Conservation (phyloP, 2,888 invertebrate genomes). For the Acheta domesticus region DNA sequence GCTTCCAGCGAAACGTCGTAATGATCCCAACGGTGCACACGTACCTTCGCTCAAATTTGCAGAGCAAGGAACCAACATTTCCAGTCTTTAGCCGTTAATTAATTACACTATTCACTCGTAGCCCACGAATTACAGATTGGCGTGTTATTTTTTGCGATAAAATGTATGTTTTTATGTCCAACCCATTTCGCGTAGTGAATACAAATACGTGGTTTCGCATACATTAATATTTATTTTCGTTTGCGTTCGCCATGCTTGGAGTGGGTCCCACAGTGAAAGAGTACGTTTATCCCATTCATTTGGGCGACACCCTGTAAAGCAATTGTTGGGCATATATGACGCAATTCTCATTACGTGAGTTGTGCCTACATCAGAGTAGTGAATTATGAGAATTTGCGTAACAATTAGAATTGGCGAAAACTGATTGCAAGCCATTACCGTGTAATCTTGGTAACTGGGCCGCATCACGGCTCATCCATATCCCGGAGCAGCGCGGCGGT, state of each 20-base stretch:
- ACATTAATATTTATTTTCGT: neutral
- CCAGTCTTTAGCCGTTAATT: no score
- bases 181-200: neutral
- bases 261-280: neutral
- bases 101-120: no score
- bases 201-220: neutral
- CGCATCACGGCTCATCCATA: constrained; percentile 3
- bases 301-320: constrained; percentile 7
- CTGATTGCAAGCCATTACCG: constrained; percentile 18
- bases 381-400: constrained; percentile 9
- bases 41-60: no score
- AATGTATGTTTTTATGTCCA: neutral
- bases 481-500: neutral
- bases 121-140: no score
- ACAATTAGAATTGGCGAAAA: constrained; percentile 18
- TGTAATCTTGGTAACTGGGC: constrained; percentile 18
- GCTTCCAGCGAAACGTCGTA: no score
- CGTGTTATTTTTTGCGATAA: neutral
- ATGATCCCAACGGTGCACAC: no score
- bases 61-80: no score
- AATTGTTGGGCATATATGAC: constrained; percentile 18
- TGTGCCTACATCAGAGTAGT: constrained; percentile 10
- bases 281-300: constrained; percentile 18
- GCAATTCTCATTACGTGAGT: constrained; percentile 11
- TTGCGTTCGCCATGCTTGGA: constrained; percentile 4